phyloP scores from a whole-genome alignment of 2,797 vertebrate genomes.

The Coregonus sp. region DNA sequence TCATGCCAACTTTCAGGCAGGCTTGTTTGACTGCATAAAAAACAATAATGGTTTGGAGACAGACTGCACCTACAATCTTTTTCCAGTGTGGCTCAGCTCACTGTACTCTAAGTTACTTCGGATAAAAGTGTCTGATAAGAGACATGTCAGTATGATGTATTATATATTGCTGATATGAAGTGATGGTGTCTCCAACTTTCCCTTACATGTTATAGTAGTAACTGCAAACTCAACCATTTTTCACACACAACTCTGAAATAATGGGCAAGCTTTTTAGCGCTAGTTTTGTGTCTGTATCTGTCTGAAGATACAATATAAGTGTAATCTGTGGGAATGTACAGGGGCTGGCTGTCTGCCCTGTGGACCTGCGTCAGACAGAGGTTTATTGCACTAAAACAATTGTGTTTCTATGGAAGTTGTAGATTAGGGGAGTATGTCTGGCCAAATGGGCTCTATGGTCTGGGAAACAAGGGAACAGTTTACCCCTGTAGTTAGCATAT shows the following conservation, averaged over 20 bases:
- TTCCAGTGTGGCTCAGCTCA: not conserved
- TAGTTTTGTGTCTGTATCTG: conserved; percentile 18
- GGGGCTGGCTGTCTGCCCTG: conserved; percentile 27
- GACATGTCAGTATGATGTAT: not conserved
- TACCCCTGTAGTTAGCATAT: not conserved
- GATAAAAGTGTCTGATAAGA: too few relatives aligned
- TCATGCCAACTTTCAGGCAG: not conserved
- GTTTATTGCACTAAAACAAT: conserved; percentile 9
- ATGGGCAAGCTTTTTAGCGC: not conserved
- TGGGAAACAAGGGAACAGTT: not conserved
- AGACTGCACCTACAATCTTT: not conserved
- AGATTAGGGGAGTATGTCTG: not conserved
- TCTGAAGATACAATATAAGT: conserved; percentile 35
- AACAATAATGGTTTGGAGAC: not conserved
- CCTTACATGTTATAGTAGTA: not conserved
- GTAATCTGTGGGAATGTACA: conserved; percentile 23
- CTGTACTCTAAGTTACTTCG: too few relatives aligned
- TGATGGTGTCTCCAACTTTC: not conserved
- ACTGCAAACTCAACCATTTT: not conserved
- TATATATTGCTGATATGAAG: not conserved
- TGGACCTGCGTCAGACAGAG: conserved; percentile 32
- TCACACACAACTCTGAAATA: not conserved
- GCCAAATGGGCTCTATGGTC: too few relatives aligned
- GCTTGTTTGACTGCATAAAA: not conserved
- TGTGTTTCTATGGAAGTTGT: not conserved